A percentile compares a stretch with the other conserved stretches of the same genome.
Conservation (phyloP, 2,888 invertebrate genomes). For the Ariolimax columbianus region DNA sequence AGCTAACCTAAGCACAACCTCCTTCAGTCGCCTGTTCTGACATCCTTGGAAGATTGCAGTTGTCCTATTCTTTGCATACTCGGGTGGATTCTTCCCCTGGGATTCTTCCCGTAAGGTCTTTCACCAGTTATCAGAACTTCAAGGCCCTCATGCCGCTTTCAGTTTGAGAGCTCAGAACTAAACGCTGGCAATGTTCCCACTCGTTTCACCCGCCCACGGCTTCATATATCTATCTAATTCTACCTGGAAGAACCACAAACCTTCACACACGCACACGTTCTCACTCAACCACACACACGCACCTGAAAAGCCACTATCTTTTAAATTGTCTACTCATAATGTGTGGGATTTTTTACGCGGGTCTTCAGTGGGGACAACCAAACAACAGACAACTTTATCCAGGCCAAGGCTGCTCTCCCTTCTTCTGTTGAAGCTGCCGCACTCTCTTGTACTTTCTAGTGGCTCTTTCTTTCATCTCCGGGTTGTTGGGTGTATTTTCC, state of each 20-base stretch:
- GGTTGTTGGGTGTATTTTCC: not conserved
- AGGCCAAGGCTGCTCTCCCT: not conserved
- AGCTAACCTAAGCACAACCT: too few species aligned
- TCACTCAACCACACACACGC: not conserved
- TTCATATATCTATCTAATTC: not conserved
- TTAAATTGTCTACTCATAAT: not conserved
- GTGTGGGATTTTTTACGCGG: not conserved
- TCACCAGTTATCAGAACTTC: too few species aligned
- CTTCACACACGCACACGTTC: not conserved
- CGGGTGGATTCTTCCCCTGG: too few species aligned
- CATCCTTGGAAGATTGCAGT: too few species aligned
- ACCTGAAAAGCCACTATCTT: not conserved
- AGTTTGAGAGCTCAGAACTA: too few species aligned
- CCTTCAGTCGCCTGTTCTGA: too few species aligned
- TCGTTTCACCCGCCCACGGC: not conserved
- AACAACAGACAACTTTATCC: conserved; percentile 8
- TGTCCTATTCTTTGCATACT: too few species aligned
- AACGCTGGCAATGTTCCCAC: too few species aligned
- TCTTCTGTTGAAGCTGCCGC: not conserved
- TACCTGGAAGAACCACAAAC: not conserved
- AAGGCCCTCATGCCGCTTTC: too few species aligned
- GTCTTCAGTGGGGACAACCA: not conserved
- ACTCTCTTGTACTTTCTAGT: not conserved
- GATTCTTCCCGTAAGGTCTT: too few species aligned
- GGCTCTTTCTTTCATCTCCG: not conserved